Base-by-base conservation (phyloP, 2,113 vertebrate genomes). In the Cyanoderma ruficeps region DNA sequence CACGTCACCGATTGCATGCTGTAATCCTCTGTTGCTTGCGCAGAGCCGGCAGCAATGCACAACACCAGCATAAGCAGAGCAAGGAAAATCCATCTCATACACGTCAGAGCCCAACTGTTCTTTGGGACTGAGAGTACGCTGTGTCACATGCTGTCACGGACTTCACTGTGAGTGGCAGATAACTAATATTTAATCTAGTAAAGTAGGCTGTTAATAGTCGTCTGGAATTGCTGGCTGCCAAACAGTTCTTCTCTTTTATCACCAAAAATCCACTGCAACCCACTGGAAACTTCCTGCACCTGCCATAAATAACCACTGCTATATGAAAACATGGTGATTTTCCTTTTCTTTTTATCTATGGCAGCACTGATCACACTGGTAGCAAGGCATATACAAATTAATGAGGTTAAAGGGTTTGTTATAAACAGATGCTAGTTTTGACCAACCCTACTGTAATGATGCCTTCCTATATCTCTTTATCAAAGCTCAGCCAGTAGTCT, bases 141-240 rank as follows among this genome's bases (percentile, higher is more conserved):
- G 35, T 55, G 75, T 79, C 87, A 85, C 39, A 24, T 31, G 67
- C 50, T 89, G 78, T 65, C 91, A 96, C 79, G 63, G 55, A 74
- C 50, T 70, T 89, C 30, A 18, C 46, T 41, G 18, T 44, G 27
- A 80, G 47, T 5, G 81, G 39, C 68, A 74, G 68, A 86, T 78
- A 96, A 88, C 67, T 74, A 57, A 74, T 47, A 77, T 49, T 96
- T 88, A 67, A 94, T 76, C 60, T 49, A 83, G 68, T 37, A 77
- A 91, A 88, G 57, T 27, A 81, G 39, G 33, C 75, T 47, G 44
- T 79, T 69, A 91, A 42, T 41, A 87, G 65, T 56, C 72, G 65
- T 56, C 72, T 90, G 14, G 0, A 81, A 88, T 85, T 88, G 47
- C 44, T 90, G 65, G 53, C 37, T 71, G 56, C 59, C 77, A 61